These are phyloP conservation scores for Proales similis DNA, from an alignment of 1,140 invertebrate species.

Conservation along the genomic window DNA sequence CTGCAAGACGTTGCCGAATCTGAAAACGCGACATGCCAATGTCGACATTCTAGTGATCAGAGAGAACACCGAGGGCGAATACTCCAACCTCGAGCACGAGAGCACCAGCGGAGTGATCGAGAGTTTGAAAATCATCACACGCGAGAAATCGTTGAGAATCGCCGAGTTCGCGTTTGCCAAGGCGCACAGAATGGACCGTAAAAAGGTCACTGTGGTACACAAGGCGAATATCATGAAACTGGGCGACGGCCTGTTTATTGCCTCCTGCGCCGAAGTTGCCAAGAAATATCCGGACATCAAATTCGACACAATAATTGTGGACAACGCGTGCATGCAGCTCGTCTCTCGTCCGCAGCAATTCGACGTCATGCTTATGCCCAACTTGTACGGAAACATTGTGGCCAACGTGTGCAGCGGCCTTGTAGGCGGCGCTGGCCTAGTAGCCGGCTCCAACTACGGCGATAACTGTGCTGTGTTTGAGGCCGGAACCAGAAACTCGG, in stretches of 20 bases:
- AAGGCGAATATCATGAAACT: slow-evolving; percentile 99
- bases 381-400: slow-evolving; percentile 95
- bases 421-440: slow-evolving; percentile 29
- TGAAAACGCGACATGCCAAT: slow-evolving; percentile 78
- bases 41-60: slow-evolving; percentile 93
- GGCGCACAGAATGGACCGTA: slow-evolving; percentile 80
- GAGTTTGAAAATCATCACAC: slow-evolving; percentile 81
- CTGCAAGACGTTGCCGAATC: slow-evolving; percentile 81
- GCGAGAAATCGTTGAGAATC: slow-evolving; percentile 80
- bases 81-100: slow-evolving; percentile 92
- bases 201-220: slow-evolving; percentile 72
- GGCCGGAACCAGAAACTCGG: slow-evolving; percentile 34
- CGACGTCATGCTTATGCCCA: slow-evolving; percentile 94
- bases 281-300: slow-evolving; percentile 81
- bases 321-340: slow-evolving; percentile 96
- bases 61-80: slow-evolving; percentile 97
- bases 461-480: slow-evolving; percentile 34
- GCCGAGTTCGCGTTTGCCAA: slow-evolving; percentile 99
- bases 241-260: slow-evolving; percentile 86
- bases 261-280: slow-evolving; percentile 70
- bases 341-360: slow-evolving; percentile 93
- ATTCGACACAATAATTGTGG: slow-evolving; percentile 94
- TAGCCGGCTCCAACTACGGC: slow-evolving; percentile 35
- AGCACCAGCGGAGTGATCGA: slow-evolving; percentile 83
- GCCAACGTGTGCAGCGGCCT: slow-evolving; percentile 92